Evolutionary conservation across 2,113 vertebrate species (phyloP).

Genomic region (Epinephelus lanceolatus): DNA sequence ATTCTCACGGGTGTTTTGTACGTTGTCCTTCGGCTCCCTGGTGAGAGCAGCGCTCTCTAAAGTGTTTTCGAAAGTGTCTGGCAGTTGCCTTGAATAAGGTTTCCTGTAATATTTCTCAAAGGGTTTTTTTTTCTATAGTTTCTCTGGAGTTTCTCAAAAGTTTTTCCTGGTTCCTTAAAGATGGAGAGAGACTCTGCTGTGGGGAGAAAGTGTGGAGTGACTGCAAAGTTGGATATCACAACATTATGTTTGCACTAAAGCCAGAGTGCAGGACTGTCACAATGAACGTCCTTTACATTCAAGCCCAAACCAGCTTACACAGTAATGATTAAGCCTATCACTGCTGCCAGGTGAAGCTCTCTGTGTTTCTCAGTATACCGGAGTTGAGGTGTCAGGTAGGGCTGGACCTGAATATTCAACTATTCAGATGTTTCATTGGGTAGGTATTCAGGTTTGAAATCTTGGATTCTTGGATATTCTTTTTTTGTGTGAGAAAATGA

Average conservation of each 20-base stretch:
- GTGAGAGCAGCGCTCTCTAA: slow-evolving; percentile 11
- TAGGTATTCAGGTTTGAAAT: too few relatives aligned
- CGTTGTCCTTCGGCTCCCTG: slow-evolving; percentile 12
- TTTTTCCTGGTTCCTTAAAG: not conserved
- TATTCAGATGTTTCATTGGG: too few relatives aligned
- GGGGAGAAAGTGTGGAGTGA: not conserved
- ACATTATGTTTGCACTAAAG: not conserved
- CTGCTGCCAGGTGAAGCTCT: too few relatives aligned
- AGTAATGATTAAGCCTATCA: too few relatives aligned
- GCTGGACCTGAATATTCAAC: too few relatives aligned
- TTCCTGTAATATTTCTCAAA: not conserved
- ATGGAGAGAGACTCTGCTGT: not conserved
- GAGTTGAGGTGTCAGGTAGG: too few relatives aligned
- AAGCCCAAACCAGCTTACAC: too few relatives aligned
- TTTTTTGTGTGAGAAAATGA: too few relatives aligned
- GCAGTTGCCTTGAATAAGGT: not conserved
- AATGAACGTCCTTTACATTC: too few relatives aligned
- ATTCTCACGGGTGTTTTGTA: not conserved
- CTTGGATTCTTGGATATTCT: too few relatives aligned
- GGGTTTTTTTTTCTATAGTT: not conserved
- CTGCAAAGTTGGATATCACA: not conserved
- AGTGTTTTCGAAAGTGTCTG: slow-evolving; percentile 17
- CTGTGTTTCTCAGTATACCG: too few relatives aligned
- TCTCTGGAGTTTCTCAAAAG: not conserved
- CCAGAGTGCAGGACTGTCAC: too few relatives aligned